A percentile compares a stretch with the other conserved stretches of the same genome.
Conservation (phyloP, 2,113 vertebrate genomes). For the Chlamydotis undulata region DNA sequence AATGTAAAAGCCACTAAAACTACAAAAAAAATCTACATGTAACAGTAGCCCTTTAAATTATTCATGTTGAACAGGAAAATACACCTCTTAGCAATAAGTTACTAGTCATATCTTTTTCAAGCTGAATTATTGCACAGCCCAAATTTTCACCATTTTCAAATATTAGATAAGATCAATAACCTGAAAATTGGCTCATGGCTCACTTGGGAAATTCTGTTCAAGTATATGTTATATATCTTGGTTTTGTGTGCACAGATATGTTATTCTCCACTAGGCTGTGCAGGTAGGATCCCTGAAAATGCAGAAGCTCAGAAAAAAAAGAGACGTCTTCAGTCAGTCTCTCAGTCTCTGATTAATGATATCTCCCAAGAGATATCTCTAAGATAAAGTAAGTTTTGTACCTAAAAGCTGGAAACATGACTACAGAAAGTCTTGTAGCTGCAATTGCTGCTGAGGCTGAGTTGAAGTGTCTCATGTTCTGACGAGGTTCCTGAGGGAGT, state of each 20-base stretch:
- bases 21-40: neutral
- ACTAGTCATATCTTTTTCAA: neutral
- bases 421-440: neutral
- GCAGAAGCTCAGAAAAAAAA: neutral
- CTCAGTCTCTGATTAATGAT: neutral
- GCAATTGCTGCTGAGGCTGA: neutral
- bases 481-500: neutral
- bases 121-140: neutral
- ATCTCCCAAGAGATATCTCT: neutral
- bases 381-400: neutral
- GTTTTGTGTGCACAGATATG: neutral
- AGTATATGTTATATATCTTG: neutral
- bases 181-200: neutral
- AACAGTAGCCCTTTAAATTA: neutral
- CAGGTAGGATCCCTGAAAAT: neutral
- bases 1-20: neutral
- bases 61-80: neutral
- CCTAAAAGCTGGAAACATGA: fast-evolving
- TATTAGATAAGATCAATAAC: neutral
- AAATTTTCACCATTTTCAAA: neutral
- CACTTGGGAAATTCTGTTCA: neutral
- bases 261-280: neutral
- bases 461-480: neutral
- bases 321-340: neutral
- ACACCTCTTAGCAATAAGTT: neutral